phyloP scores from a whole-genome alignment of 2,113 vertebrate species.

The Phrynocephalus versicolor region DNA sequence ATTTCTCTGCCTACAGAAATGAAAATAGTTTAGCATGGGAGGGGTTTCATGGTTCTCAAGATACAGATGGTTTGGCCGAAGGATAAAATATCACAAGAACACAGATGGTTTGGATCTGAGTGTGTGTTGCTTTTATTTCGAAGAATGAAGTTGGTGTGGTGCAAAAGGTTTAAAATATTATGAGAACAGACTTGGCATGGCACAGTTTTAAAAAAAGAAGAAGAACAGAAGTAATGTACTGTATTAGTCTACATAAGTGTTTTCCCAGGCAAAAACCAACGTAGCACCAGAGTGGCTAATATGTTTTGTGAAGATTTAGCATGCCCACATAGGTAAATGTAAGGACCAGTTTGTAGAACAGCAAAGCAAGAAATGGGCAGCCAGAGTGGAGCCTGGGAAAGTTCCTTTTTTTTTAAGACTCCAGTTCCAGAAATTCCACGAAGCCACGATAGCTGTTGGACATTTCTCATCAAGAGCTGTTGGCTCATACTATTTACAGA shows the following conservation, averaged over 20 bases:
- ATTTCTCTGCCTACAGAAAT: background rate
- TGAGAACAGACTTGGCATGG: background rate
- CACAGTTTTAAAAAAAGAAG: background rate
- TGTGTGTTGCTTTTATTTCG: background rate
- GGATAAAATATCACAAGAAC: constrained; percentile 8
- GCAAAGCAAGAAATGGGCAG: background rate
- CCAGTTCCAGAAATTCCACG: background rate
- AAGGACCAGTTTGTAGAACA: too few relatives aligned
- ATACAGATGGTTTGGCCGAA: constrained; percentile 8
- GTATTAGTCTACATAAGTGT: background rate
- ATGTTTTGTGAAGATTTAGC: background rate
- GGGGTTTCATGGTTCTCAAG: background rate
- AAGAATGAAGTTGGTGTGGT: background rate
- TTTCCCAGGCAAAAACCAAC: background rate
- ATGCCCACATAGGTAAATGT: too few relatives aligned
- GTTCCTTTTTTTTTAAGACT: background rate
- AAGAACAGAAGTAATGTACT: background rate
- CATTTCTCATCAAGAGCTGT: too few relatives aligned
- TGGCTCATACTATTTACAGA: too few relatives aligned
- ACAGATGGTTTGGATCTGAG: constrained; percentile 5
- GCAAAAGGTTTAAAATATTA: background rate
- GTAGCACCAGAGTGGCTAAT: background rate
- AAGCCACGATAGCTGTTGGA: background rate
- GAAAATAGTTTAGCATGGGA: background rate
- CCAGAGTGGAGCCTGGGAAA: background rate